Percentiles rank a stretch among this genome's conserved stretches.
Conservation (phyloP, 2,113 vertebrate species). For the Plecturocebus donacophilus region DNA sequence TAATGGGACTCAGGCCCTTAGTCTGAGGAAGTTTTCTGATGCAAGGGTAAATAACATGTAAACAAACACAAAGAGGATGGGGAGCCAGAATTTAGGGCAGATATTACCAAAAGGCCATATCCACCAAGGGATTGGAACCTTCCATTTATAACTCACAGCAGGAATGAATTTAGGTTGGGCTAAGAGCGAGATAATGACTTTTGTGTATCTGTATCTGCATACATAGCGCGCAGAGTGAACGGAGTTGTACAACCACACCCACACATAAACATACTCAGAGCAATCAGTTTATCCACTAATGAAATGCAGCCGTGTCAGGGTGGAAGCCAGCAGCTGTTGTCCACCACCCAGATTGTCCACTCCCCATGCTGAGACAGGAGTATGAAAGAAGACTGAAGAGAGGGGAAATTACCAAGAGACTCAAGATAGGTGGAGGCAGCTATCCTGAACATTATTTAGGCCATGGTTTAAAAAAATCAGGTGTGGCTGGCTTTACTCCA, state of each 20-base stretch:
- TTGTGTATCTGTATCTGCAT: conserved; percentile 57
- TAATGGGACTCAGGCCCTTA: conserved; percentile 39
- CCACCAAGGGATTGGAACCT: conserved; percentile 54
- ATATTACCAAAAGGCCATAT: conserved; percentile 56
- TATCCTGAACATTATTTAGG: conserved; percentile 46
- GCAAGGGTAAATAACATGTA: conserved; percentile 18
- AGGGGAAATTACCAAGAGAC: conserved; percentile 48
- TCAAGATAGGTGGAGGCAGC: not conserved
- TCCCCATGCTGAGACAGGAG: conserved; percentile 68
- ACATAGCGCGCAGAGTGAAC: not conserved
- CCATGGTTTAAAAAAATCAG: conserved; percentile 58
- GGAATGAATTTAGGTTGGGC: conserved; percentile 70
- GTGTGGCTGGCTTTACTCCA: conserved; percentile 59
- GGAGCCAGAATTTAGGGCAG: not conserved
- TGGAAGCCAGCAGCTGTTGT: conserved; percentile 73
- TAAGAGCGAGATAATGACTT: conserved; percentile 50
- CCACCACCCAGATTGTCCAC: conserved; percentile 73
- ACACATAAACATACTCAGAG: conserved; percentile 69
- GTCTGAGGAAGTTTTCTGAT: conserved; percentile 39
- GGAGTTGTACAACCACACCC: conserved; percentile 68
- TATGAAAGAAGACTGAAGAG: conserved; percentile 56
- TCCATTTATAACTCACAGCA: conserved; percentile 68
- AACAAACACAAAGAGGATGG: conserved; percentile 33
- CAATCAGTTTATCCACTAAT: conserved; percentile 76
- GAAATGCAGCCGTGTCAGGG: conserved; percentile 66